Base-by-base conservation (phyloP, 2,888 invertebrate genomes). In the Nineta flava region DNA sequence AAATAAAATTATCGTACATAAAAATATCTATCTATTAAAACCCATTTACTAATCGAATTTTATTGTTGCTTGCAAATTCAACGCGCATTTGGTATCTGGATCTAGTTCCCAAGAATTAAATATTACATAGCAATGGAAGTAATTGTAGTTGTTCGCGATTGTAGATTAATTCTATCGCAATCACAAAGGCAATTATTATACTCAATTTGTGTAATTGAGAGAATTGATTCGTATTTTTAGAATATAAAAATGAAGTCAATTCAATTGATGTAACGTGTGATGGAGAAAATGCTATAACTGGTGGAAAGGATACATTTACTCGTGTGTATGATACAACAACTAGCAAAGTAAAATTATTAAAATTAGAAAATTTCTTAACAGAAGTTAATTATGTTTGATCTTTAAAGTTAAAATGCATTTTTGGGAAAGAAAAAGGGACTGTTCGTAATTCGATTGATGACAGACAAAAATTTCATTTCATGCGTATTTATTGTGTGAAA, bases 401-500 rank as follows among this genome's bases (percentile, higher is more conserved):
- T 47, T 35, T 17, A 2, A 10, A 46, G 47, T 17, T 47, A n/a
- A 17, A 35, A 26, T 26, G 21, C 51, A 67, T 69, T 26, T 21
- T 0, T 40, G 26, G 26, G 1, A 26, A 43, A 7, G 43, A 17
- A 3, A 43, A 15, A n/a, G 47, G 26, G 6, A 17, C 13, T 7
- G 16, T 16, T 35, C 13, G 13, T 35, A 12, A 32, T 35, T 16
- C 12, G 12, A 5, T 16, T 17, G 21, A 51, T n/a, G 13, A 45
- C 13, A 34, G 9, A 41, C 26, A 26, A 15, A 32, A 56, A 46
- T 62, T 56, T 54, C 65, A 66, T 51, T 53, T 56, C 32, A 59
- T 62, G 61, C 58, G 63, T 51, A 59, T 67, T 52, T 65, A 61
- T 52, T 71, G 74, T 1, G 51, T 73, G 42, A 67, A 66, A 45